Base-by-base conservation (phyloP, 2,888 invertebrate species). In the Pyrgus malvae region DNA sequence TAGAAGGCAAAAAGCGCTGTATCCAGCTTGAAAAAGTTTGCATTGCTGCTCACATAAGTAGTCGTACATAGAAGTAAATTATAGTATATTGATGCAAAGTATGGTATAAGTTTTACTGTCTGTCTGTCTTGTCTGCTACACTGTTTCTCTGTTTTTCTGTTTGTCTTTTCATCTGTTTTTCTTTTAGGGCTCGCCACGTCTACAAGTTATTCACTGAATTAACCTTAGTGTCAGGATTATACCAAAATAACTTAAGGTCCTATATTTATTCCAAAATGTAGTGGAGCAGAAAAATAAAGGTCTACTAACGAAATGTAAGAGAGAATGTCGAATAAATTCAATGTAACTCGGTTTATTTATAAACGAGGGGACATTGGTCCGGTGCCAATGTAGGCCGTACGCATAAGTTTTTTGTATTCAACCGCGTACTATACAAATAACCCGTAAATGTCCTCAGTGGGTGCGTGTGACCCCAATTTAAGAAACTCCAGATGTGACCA, bases 401-500 rank as follows among this genome's bases (percentile, higher is more conserved):
- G 23, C 40, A 12, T 25, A 49, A 50, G 50, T 17, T 50, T 50
- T 50, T 50, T 50, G 42, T 50, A 50, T 50, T 42, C 50, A 35
- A 42, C 35, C 17, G 25, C 35, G 35, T 14, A 35, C 25, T 49
- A 49, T 41, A 44, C 44, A 50, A 42, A 50, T 50, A 51, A 44
- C 44, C 51, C 51, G 51, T 27, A 44, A 51, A 51, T 37, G 51
- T 44, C 27, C 35, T 51, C 37, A 51, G 51, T 27, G 44, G 29
- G 33, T 41, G 41, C 49, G 49, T 44, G 35, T 27, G 51, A 29
- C 51, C 51, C 44, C 35, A 51, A 51, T 44, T 44, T 33, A 41
- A 50, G 50, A 21, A 33, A 25, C 29, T 21, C 37, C 51, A 53
- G 37, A 45, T 53, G 51, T 8, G 51, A 9, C 27, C 44, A 23